These are phyloP conservation scores for Andrena hattorfiana DNA, from an alignment of 2,888 invertebrate species.

Conservation along the genomic window DNA sequence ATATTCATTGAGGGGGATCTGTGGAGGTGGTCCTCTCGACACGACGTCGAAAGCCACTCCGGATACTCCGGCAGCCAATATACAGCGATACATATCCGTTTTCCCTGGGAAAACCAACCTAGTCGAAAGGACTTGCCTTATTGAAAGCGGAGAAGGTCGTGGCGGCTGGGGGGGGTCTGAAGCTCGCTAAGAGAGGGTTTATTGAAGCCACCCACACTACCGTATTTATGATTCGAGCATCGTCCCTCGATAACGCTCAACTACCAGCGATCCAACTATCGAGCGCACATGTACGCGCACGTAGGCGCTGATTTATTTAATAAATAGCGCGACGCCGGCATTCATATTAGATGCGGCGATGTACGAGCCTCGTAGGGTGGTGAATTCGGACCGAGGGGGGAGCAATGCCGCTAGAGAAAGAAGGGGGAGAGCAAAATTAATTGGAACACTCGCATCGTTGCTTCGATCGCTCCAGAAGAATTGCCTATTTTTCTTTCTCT, in stretches of 20 bases:
- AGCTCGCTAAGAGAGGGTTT: constrained; percentile 63
- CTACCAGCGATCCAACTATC: constrained; percentile 45
- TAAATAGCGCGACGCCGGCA: constrained; percentile 69
- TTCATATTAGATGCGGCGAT: constrained; percentile 64
- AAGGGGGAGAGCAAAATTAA: constrained; percentile 44
- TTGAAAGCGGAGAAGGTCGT: constrained; percentile 66
- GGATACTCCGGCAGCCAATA: constrained; percentile 64
- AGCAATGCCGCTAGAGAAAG: not conserved
- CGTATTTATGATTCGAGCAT: constrained; percentile 62
- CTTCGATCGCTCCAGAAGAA: constrained; percentile 7
- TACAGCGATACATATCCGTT: constrained; percentile 68
- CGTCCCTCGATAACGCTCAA: constrained; percentile 56
- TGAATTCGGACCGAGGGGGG: constrained; percentile 31
- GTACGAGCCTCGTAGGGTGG: constrained; percentile 25
- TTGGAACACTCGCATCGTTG: constrained; percentile 53
- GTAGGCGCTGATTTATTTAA: constrained; percentile 74
- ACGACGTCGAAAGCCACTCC: constrained; percentile 68
- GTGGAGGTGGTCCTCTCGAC: constrained; percentile 56
- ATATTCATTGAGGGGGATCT: constrained; percentile 60
- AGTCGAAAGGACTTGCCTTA: constrained; percentile 68
- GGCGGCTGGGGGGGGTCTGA: constrained; percentile 29
- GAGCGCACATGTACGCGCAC: not conserved
- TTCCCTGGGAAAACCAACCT: constrained; percentile 69
- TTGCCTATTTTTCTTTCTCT: not conserved
- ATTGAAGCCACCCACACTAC: constrained; percentile 66